Conservation (phyloP, 2,113 vertebrate genomes). For the Amia ocellicauda region DNA sequence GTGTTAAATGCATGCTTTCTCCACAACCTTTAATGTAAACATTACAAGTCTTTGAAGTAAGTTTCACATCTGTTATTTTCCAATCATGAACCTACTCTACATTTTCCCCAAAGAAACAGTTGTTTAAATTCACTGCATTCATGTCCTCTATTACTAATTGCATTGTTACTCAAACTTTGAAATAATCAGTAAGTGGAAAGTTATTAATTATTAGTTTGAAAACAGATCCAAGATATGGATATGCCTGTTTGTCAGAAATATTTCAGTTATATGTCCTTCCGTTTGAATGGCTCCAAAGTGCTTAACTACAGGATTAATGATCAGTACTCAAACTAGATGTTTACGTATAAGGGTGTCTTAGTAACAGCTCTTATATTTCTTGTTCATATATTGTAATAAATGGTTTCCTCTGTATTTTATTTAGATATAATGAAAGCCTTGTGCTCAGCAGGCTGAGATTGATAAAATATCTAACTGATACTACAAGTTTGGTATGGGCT, state of each 20-base stretch:
- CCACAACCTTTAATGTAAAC: too few species aligned
- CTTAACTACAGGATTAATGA: neutral
- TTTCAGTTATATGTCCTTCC: neutral
- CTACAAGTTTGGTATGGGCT: conserved; percentile 1
- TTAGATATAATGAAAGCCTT: conserved; percentile 20
- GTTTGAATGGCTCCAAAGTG: neutral
- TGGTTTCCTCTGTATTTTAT: neutral
- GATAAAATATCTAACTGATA: neutral
- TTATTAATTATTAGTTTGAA: too few species aligned
- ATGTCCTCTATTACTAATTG: too few species aligned
- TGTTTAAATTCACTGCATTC: too few species aligned
- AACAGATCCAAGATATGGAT: too few species aligned
- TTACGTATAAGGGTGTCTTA: conserved; percentile 19
- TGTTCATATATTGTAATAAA: conserved; percentile 5
- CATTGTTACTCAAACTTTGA: too few species aligned
- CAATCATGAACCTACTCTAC: too few species aligned
- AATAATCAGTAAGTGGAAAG: too few species aligned
- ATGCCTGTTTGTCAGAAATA: conserved; percentile 17
- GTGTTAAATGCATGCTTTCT: too few species aligned
- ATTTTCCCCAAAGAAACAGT: too few species aligned
- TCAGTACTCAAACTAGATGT: neutral
- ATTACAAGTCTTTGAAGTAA: too few species aligned
- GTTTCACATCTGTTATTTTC: too few species aligned
- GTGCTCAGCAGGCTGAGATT: conserved; percentile 16
- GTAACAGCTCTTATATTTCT: conserved; percentile 17